Conservation (phyloP, 2,888 invertebrate genomes). For the Timema podura region DNA sequence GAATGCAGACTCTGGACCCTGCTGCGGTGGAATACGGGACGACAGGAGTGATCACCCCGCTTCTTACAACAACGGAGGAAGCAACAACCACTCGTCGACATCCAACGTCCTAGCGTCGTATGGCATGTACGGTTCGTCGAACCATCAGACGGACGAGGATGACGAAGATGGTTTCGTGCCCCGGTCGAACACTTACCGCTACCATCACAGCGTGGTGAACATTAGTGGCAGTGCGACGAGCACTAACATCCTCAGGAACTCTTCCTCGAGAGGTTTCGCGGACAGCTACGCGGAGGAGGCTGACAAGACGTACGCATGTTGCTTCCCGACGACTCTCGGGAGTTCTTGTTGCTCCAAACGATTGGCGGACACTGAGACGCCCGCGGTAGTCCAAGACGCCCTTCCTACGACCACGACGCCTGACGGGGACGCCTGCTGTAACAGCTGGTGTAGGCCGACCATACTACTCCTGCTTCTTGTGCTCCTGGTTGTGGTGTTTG, state of each 20-base stretch:
- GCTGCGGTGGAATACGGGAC: background rate
- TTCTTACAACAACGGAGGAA: conserved; percentile 32
- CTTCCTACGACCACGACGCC: conserved; percentile 35
- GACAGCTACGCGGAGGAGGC: conserved; percentile 34
- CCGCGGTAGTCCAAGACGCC: background rate
- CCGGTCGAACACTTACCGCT: conserved; percentile 14
- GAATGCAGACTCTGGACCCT: background rate
- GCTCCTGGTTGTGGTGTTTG: conserved; percentile 54
- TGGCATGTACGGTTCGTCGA: conserved; percentile 48
- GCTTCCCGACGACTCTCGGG: conserved; percentile 12
- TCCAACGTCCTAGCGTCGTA: conserved; percentile 50
- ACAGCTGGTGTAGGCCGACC: conserved; percentile 55
- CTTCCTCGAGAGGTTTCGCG: conserved; percentile 35
- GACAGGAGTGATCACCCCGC: conserved; percentile 31
- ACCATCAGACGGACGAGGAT: conserved; percentile 20
- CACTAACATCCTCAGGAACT: conserved; percentile 34
- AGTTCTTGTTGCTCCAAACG: conserved; percentile 15
- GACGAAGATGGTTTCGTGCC: conserved; percentile 28
- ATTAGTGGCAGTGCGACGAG: conserved; percentile 28
- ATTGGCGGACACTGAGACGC: background rate
- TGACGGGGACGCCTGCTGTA: conserved; percentile 35
- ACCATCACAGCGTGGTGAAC: conserved; percentile 30
- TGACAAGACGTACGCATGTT: conserved; percentile 13
- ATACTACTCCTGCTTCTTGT: conserved; percentile 54
- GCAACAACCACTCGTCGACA: conserved; percentile 14